Evolutionary conservation across 2,797 vertebrate genomes (phyloP).

Genomic region (Gallinago solitaria): DNA sequence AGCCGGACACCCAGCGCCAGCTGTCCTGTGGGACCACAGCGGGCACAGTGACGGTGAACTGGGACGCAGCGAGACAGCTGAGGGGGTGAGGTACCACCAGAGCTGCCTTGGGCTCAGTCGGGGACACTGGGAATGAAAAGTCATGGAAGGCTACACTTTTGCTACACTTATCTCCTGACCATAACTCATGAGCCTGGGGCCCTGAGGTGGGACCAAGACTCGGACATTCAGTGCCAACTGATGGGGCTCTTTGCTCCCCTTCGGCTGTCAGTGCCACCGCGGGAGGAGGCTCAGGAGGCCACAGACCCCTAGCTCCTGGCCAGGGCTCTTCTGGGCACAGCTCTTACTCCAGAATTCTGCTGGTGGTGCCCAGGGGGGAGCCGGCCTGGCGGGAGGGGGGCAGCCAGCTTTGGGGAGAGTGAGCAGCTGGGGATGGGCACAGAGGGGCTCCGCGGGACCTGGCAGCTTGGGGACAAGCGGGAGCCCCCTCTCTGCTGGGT

Average conservation of each 20-base stretch:
- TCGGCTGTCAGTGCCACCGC: rapidly evolving
- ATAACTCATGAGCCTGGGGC: rapidly evolving
- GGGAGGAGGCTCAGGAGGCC: rapidly evolving
- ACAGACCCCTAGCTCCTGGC: background rate
- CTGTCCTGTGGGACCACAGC: rapidly evolving
- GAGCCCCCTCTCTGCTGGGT: rapidly evolving
- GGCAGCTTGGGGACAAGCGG: rapidly evolving
- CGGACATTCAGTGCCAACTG: rapidly evolving
- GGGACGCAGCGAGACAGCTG: rapidly evolving
- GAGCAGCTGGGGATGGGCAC: rapidly evolving
- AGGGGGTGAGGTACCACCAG: background rate
- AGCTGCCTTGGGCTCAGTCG: rapidly evolving
- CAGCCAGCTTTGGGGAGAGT: rapidly evolving
- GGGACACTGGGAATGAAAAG: rapidly evolving
- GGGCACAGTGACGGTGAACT: background rate
- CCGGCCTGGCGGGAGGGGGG: rapidly evolving
- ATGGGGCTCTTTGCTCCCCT: rapidly evolving
- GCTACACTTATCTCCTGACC: rapidly evolving
- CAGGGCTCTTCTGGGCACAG: background rate
- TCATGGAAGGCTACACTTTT: background rate
- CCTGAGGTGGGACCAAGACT: no score
- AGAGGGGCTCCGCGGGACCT: rapidly evolving
- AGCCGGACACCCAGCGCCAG: background rate
- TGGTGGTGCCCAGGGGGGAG: background rate
- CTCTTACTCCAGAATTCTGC: background rate